Evolutionary conservation across 2,888 invertebrate species (phyloP).

Genomic region (Bimastos eiseni): DNA sequence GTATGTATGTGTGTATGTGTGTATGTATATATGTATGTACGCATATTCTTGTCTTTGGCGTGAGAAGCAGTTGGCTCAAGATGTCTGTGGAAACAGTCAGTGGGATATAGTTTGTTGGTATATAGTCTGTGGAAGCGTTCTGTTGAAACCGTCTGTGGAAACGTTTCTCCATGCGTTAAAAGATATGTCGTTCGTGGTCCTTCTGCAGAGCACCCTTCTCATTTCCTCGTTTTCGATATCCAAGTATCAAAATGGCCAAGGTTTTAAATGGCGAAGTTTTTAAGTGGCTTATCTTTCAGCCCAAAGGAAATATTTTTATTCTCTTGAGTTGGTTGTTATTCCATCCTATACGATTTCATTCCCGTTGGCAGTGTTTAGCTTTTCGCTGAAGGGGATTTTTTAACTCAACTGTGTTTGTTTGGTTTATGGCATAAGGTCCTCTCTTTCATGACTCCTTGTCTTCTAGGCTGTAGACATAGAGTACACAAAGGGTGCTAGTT

Average conservation of each 20-base stretch:
- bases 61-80: no score
- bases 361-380: not conserved
- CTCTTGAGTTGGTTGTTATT: not conserved
- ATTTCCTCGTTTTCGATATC: not conserved
- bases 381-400: not conserved
- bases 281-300: slow-evolving; percentile 13
- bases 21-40: no score
- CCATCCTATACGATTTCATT: not conserved
- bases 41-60: no score
- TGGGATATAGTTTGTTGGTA: no score
- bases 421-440: not conserved
- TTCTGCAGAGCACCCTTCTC: not conserved
- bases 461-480: not conserved
- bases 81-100: no score
- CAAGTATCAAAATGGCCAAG: not conserved
- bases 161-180: no score
- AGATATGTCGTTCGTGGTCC: no score
- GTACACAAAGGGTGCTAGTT: no score
- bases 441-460: not conserved
- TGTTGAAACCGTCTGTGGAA: no score
- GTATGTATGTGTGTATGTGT: no score
- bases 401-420: not conserved
- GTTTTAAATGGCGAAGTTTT: slow-evolving; percentile 4
- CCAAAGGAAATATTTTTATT: not conserved
- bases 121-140: no score